Evolutionary conservation across 2,113 vertebrate species (phyloP).

Genomic region (Rattus rattus): DNA sequence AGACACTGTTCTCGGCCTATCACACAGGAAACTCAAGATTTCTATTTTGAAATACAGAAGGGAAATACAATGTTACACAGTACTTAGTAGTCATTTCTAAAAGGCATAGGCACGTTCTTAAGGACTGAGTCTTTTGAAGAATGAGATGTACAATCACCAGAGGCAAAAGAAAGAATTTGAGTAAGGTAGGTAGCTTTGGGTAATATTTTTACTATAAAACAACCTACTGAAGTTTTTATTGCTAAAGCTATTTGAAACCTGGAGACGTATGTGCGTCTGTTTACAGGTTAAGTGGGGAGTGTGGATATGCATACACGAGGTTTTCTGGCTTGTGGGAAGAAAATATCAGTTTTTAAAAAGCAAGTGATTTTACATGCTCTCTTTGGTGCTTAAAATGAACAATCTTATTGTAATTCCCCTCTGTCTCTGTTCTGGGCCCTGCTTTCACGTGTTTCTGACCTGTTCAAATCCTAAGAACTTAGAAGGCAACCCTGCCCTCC

Average conservation of each 20-base stretch:
- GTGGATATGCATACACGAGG: background rate
- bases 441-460: constrained; percentile 11
- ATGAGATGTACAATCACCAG: background rate
- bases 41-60: background rate
- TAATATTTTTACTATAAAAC: background rate
- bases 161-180: background rate
- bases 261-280: background rate
- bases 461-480: background rate
- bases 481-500: background rate
- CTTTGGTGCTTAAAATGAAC: background rate
- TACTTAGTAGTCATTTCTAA: background rate
- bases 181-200: background rate
- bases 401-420: background rate
- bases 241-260: constrained; percentile 7
- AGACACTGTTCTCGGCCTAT: background rate
- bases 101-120: background rate
- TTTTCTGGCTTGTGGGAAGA: background rate
- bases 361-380: background rate
- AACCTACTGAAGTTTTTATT: background rate
- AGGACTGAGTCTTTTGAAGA: background rate
- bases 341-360: background rate
- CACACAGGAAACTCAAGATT: background rate
- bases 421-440: background rate
- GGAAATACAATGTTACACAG: background rate
- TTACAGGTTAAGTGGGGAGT: background rate